These are phyloP conservation scores for Nezara viridula DNA, from an alignment of 2,888 invertebrate genomes.

Conservation along the genomic window DNA sequence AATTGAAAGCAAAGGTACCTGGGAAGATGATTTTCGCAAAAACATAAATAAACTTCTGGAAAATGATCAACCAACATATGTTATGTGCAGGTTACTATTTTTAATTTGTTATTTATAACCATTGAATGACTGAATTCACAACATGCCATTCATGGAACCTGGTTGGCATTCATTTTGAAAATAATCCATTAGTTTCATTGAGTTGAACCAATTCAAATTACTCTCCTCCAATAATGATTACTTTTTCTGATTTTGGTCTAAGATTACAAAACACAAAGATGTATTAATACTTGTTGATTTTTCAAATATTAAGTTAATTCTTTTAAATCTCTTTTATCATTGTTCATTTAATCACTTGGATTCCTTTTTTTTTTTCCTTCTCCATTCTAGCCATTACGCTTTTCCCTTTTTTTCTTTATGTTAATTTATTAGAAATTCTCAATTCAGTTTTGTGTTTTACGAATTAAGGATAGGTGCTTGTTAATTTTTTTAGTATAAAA, in stretches of 20 bases:
- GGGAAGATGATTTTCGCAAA: constrained; percentile 90
- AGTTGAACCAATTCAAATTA: neutral
- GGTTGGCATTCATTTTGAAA: neutral
- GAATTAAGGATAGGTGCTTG: no score
- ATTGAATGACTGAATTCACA: constrained; percentile 41
- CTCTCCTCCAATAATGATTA: neutral
- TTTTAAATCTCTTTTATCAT: neutral
- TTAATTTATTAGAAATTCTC: no score
- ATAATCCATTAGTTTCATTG: neutral
- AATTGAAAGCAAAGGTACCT: constrained; percentile 78
- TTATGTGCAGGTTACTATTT: constrained; percentile 80
- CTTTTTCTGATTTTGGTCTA: neutral
- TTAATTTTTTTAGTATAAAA: no score
- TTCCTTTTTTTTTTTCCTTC: no score
- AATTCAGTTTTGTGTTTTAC: no score
- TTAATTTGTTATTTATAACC: constrained; percentile 40
- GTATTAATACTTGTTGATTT: neutral
- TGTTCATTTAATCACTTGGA: no score
- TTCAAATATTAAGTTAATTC: neutral
- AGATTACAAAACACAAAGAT: neutral
- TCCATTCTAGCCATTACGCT: no score
- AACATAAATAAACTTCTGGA: constrained; percentile 79
- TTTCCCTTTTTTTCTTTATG: no score
- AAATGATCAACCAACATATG: constrained; percentile 89
- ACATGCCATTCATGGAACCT: neutral